phyloP scores from a whole-genome alignment of 2,113 vertebrate genomes.

The Stictonetta naevosa region DNA sequence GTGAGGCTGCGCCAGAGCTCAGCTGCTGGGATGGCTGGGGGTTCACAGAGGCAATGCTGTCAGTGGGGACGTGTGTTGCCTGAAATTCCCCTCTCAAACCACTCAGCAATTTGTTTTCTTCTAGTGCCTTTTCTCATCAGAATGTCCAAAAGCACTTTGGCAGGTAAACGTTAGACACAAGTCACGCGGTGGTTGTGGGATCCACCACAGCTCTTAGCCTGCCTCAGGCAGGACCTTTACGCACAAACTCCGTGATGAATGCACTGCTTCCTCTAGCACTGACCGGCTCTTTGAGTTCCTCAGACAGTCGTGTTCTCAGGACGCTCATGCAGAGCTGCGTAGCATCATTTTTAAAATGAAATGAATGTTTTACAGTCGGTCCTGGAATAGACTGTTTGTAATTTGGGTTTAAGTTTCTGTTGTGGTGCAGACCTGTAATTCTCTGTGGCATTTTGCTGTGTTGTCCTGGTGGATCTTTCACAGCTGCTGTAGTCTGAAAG shows the following conservation, averaged over 20 bases:
- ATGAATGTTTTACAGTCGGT: background rate
- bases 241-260: accelerated
- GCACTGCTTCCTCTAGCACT: background rate
- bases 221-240: accelerated
- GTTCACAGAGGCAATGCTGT: background rate
- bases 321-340: background rate
- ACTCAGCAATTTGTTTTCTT: conserved; percentile 5
- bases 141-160: background rate
- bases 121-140: conserved; percentile 43
- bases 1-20: background rate
- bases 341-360: background rate
- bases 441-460: background rate
- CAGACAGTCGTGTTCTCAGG: background rate
- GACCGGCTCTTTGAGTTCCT: background rate
- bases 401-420: background rate
- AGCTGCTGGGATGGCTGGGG: background rate
- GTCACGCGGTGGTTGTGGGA: no score
- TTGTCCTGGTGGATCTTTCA: background rate
- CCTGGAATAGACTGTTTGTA: background rate
- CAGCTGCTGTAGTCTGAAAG: background rate
- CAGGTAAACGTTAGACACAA: accelerated
- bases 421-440: background rate
- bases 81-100: background rate
- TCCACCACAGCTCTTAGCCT: accelerated
- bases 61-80: background rate